phyloP scores from a whole-genome alignment of 2,113 vertebrate genomes.

The Ammodytes dubius region DNA sequence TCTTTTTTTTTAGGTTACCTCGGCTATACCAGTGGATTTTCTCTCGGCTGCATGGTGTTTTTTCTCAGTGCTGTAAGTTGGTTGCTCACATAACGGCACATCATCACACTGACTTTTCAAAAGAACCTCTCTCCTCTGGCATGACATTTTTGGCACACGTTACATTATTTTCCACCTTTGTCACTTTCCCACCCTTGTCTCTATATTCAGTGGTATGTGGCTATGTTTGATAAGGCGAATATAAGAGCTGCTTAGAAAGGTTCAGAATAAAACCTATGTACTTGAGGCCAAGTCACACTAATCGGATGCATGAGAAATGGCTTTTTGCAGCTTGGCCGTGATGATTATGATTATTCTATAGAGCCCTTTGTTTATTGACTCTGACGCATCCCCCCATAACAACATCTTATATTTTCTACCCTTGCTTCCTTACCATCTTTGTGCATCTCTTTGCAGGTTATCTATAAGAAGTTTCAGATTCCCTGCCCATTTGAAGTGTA shows the following conservation, averaged over 20 bases:
- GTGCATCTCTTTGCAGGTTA: constrained; percentile 87
- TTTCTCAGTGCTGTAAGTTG: constrained; percentile 93
- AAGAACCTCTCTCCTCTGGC: constrained; percentile 42
- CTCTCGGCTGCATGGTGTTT: constrained; percentile 98
- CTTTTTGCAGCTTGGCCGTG: constrained; percentile 1
- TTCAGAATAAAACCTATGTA: constrained; percentile 21
- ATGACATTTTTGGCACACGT: constrained; percentile 33
- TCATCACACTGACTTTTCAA: constrained; percentile 34
- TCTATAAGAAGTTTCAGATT: constrained; percentile 96
- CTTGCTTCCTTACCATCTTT: neutral
- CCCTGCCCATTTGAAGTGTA: constrained; percentile 88
- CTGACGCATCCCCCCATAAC: neutral
- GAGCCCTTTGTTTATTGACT: constrained; percentile 12
- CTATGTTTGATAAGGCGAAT: constrained; percentile 44
- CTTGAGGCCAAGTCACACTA: constrained; percentile 30
- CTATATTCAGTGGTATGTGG: constrained; percentile 43
- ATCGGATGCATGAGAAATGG: constrained; percentile 45
- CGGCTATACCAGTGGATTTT: constrained; percentile 97
- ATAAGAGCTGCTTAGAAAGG: constrained; percentile 43
- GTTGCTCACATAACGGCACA: constrained; percentile 33
- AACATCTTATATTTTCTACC: neutral
- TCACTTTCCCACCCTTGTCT: constrained; percentile 35
- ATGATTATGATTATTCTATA: neutral
- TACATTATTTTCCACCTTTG: constrained; percentile 34
- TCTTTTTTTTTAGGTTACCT: constrained; percentile 90